Base-by-base conservation (phyloP, 2,113 vertebrate genomes). In the Dasyprocta punctata region DNA sequence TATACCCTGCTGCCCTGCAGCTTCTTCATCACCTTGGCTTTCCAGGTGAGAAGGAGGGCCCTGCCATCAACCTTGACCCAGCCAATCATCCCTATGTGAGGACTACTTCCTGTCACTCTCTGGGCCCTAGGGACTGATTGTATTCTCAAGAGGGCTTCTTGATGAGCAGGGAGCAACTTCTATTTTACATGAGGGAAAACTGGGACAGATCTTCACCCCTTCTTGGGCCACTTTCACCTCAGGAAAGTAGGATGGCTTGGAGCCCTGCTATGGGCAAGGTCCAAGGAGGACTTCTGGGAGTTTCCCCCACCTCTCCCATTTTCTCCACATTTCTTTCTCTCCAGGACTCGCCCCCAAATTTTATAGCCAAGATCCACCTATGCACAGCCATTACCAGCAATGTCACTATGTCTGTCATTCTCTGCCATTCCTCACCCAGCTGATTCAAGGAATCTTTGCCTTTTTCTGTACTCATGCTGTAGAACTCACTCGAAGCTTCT, bases 371-470 rank as follows among this genome's bases (percentile, higher is more conserved):
- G 44, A 3, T 33, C 85, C 36, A 28, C 16, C 85, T 69, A 63
- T 54, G 33, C 63, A 16, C 20, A 20, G 47, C 63, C 22, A 6
- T n/a, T 33, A 54, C 85, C 36, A 54, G 63, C 47, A 26, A 69
- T n/a, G 36, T 54, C 63, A n/a, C 22, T 54, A 22, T 69, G 85
- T 20, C 85, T 69, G 13, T 17, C 85, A 28, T 11, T 69, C 22
- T 82, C 49, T 2, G 28, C 30, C 9, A 86, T 87, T 60, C 56
- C n/a, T 96, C 78, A 71, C 78, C 52, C 92, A 99, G 99, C 98
- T 98, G 92, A 98, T 98, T 61, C 98, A 98, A 94, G 98, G 98
- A 65, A 99, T 99, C 90, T 99, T 99, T 69, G 95, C 98, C 98
- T 2, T 96, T 99, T 99, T 99, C 93, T 99, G 98, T 86, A 99